phyloP scores from a whole-genome alignment of 1,140 invertebrate species.

The Atta colombica region DNA sequence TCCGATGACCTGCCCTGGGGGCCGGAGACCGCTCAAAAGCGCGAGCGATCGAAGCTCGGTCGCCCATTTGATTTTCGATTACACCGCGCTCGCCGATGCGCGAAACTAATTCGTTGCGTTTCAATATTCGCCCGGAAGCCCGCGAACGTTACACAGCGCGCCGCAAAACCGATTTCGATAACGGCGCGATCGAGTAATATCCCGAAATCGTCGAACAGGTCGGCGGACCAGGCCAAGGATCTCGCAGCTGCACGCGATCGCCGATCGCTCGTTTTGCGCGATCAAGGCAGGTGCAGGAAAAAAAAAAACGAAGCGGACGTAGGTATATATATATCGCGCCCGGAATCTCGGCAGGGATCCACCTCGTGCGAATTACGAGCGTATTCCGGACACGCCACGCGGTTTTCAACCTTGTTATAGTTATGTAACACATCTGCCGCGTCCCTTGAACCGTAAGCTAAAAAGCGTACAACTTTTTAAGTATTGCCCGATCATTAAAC shows the following conservation, averaged over 20 bases:
- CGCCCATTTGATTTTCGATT: conserved; percentile 70
- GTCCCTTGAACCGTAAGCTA: conserved; percentile 37
- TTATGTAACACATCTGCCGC: conserved; percentile 70
- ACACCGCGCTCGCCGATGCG: conserved; percentile 36
- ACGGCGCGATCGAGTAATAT: conserved; percentile 57
- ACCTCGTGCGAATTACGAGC: conserved; percentile 43
- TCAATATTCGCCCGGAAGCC: conserved; percentile 71
- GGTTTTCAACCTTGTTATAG: conserved; percentile 73
- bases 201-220: conserved; percentile 7
- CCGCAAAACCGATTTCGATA: conserved; percentile 69
- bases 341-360: conserved; percentile 53
- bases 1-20: conserved; percentile 51
- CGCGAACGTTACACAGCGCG: conserved; percentile 38
- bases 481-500: conserved; percentile 72
- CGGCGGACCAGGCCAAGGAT: conserved; percentile 10
- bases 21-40: conserved; percentile 33
- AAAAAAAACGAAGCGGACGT: conserved; percentile 2
- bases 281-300: neutral
- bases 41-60: conserved; percentile 40
- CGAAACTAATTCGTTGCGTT: conserved; percentile 73
- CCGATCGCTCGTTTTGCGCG: neutral
- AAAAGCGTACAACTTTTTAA: conserved; percentile 71
- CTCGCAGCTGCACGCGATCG: conserved; percentile 23
- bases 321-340: conserved; percentile 24
- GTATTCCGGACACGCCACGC: conserved; percentile 69